Evolutionary conservation across 2,113 vertebrate genomes (phyloP), one percentile per base, ranked within the genome.

Genomic region (Leucopsar rothschildi): DNA sequence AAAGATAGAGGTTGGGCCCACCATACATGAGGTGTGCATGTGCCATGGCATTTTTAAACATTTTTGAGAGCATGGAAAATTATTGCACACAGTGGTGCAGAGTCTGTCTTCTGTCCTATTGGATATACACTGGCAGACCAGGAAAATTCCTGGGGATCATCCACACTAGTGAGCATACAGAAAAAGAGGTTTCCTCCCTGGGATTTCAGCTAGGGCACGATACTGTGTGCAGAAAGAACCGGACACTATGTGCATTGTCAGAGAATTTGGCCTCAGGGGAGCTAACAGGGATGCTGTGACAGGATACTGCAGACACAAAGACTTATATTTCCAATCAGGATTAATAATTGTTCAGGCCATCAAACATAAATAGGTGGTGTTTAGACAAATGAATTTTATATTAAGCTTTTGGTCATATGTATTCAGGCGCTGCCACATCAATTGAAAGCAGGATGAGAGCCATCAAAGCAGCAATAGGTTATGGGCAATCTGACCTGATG

Each of bases 241-340:
- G 76, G 88, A 92, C 91, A 86, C 91, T 88, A 64, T 92, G 80
- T 95, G 92, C 80, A 86, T 92, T 95, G 86, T 88, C 83, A 90
- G 94, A 96, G 91, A 92, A 92, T 94, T 94, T 94, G 88, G 96
- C 96, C 92, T 88, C 86, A 6, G 91, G 94, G 92, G 82, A 94
- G 68, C 79, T 93, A 88, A 73, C 29, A 39, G 94, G 16, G 82
- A 61, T 92, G 66, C 79, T 93, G 68, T 90, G 86, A 90, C 88
- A 96, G 95, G 92, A 88, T 65, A 53, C 83, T 88, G 80, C 81
- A 93, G 83, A 92, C 80, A 97, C 86, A 95, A 93, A 90, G 86
- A 93, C 83, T 92, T 96, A 91, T 94, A 94, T 95, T 97, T 96
- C 87, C 90, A 96, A 95, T 95, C 93, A 97, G 90, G 94, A 95